Percentiles rank a stretch among this genome's conserved stretches.
Conservation (phyloP, 2,113 vertebrate species). For the Ovis canadensis region DNA sequence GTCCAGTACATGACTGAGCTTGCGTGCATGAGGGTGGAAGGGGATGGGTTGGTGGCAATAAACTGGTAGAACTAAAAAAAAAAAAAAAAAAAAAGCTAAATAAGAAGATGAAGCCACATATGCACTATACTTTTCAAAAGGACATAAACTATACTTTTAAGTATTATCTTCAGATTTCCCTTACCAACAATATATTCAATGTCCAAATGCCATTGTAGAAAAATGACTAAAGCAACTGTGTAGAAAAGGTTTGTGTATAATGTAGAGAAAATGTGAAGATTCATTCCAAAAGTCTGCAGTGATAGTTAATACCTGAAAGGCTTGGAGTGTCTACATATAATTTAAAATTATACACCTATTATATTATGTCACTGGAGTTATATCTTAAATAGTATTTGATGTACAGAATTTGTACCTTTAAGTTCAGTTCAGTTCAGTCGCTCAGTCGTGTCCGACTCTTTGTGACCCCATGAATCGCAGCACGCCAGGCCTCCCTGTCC, state of each 20-base stretch:
- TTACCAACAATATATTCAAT: conserved; percentile 54
- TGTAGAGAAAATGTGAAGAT: conserved; percentile 53
- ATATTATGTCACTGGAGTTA: background rate
- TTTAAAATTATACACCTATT: background rate
- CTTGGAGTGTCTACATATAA: conserved; percentile 28
- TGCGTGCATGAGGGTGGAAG: background rate
- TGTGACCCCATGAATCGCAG: too few species aligned
- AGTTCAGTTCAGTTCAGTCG: background rate
- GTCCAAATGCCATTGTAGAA: conserved; percentile 23
- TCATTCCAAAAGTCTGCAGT: conserved; percentile 51
- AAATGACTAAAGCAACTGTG: conserved; percentile 66
- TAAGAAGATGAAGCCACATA: conserved; percentile 21
- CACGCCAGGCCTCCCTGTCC: too few species aligned
- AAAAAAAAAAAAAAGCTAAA: background rate
- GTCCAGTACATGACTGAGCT: background rate
- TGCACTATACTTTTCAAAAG: background rate
- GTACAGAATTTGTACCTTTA: background rate
- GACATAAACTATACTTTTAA: conserved; percentile 42
- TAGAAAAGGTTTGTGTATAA: conserved; percentile 54
- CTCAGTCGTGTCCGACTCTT: too few species aligned
- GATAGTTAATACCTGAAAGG: conserved; percentile 23
- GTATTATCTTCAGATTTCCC: conserved; percentile 52
- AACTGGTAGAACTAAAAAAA: background rate
- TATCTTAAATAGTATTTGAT: background rate
- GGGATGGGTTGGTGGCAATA: background rate